Evolutionary conservation across 1,140 invertebrate species (phyloP).

Genomic region (Bombus sylvicola): DNA sequence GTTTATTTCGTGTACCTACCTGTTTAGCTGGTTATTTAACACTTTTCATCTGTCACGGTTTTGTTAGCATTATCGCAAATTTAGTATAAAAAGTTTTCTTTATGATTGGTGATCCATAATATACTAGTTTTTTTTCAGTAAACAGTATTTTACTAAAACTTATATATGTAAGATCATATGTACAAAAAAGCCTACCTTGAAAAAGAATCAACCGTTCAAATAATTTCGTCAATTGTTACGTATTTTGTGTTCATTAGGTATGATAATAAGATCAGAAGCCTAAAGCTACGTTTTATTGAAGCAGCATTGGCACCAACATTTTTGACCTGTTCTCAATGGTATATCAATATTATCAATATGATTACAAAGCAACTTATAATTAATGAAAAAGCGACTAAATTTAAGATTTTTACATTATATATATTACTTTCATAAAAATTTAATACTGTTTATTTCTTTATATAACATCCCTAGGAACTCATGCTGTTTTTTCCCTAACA

Average conservation of each 20-base stretch:
- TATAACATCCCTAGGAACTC: conserved; percentile 50
- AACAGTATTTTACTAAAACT: background rate
- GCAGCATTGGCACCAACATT: background rate
- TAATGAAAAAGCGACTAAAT: background rate
- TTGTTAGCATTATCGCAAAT: conserved; percentile 42
- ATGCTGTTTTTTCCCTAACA: conserved; percentile 54
- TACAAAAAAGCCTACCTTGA: background rate
- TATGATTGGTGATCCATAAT: background rate
- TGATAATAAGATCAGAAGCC: background rate
- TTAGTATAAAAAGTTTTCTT: background rate
- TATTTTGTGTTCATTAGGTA: background rate
- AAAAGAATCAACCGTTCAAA: background rate
- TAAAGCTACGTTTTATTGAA: conserved; percentile 7
- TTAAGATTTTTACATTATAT: background rate
- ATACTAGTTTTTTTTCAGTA: background rate
- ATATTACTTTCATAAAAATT: background rate
- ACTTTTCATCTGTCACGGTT: conserved; percentile 24
- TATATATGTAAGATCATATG: background rate
- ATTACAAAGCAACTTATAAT: background rate
- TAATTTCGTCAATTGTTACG: background rate
- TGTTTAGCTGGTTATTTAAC: conserved; percentile 9
- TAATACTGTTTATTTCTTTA: background rate
- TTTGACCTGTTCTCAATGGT: background rate
- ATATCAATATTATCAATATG: background rate
- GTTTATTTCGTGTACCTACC: background rate